Evolutionary conservation across 2,888 invertebrate species (phyloP).

Genomic region (Catocala nupta): DNA sequence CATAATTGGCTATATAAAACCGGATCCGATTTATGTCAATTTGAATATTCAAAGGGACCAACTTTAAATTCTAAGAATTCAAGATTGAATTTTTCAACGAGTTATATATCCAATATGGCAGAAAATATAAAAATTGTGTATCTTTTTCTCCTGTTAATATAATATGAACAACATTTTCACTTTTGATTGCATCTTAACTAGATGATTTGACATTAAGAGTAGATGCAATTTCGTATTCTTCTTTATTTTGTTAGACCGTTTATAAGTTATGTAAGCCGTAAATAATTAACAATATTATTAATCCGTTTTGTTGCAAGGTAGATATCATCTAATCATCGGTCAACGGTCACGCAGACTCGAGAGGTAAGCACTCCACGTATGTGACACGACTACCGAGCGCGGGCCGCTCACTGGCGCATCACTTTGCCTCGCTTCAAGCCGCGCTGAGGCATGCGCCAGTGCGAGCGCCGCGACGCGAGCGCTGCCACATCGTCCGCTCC

Average conservation of each 20-base stretch:
- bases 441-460: conserved; percentile 1
- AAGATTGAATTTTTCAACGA: not conserved
- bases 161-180: no score
- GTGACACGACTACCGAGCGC: conserved; percentile 11
- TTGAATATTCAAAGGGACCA: conserved; percentile 4
- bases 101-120: not conserved
- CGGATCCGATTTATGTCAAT: not conserved
- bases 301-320: not conserved
- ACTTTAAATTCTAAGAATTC: not conserved
- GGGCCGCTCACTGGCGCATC: conserved; percentile 25
- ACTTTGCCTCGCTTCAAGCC: conserved; percentile 18
- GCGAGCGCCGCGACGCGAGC: not conserved
- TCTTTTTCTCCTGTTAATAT: no score
- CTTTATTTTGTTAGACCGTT: not conserved
- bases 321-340: conserved; percentile 7
- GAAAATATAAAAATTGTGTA: not conserved
- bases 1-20: not conserved
- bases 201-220: no score
- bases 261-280: not conserved
- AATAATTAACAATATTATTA: not conserved
- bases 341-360: conserved; percentile 18
- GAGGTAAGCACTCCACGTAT: conserved; percentile 12
- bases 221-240: not conserved
- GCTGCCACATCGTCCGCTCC: not conserved
- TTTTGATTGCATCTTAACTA: no score